Percentiles rank a stretch among this genome's conserved stretches.
phyloP scores from a whole-genome alignment of 2,888 invertebrate genomes.

The Morinoia aosen region DNA sequence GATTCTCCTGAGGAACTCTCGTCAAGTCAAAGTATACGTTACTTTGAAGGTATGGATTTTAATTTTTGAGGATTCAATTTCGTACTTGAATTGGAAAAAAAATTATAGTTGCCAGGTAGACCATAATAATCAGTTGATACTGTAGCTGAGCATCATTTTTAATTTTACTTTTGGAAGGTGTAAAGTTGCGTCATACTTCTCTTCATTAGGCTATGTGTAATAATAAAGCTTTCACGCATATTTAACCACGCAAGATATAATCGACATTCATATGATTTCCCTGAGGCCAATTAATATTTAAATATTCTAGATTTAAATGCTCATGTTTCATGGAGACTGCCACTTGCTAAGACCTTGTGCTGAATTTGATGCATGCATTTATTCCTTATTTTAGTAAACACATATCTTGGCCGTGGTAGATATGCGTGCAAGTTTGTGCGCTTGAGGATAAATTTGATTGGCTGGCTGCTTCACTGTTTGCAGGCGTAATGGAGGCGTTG shows the following conservation, averaged over 20 bases:
- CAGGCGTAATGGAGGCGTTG: constrained; percentile 65
- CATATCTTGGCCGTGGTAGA: neutral
- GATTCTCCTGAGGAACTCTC: neutral
- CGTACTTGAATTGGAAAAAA: neutral
- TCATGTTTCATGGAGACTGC: neutral
- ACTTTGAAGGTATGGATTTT: neutral
- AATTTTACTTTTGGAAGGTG: neutral
- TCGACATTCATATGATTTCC: neutral
- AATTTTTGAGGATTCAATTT: neutral
- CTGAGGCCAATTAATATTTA: neutral
- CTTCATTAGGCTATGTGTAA: neutral
- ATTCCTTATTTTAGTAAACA: neutral
- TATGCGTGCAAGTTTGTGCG: neutral
- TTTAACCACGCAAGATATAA: neutral
- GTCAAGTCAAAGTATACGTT: neutral
- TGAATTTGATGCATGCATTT: neutral
- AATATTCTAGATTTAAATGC: neutral
- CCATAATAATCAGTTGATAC: neutral
- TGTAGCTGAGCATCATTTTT: neutral
- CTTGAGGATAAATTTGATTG: constrained; percentile 58
- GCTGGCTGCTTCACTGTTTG: constrained; percentile 68
- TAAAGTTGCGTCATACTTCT: neutral
- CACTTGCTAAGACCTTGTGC: neutral
- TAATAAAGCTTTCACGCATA: neutral
- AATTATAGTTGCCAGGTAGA: neutral